Conservation (phyloP, 1,140 invertebrate genomes). For the Drosophila orena region DNA sequence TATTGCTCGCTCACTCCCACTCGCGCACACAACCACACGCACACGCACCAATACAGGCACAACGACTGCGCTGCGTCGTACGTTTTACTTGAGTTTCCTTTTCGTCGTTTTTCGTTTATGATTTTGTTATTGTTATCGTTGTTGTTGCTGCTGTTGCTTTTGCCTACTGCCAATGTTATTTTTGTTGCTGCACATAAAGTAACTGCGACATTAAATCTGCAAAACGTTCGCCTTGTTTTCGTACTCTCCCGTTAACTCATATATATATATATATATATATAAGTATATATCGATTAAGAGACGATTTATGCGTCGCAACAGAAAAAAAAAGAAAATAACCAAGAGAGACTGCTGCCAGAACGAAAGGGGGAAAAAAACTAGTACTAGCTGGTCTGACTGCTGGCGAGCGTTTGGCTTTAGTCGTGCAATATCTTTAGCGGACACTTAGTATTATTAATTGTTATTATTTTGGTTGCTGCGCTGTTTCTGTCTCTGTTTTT, state of each 20-base stretch:
- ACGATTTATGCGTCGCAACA: conserved; percentile 51
- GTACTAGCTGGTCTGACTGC: conserved; percentile 21
- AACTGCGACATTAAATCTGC: conserved; percentile 77
- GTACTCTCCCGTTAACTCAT: conserved; percentile 28
- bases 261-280: conserved; percentile 10
- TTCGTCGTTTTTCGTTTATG: conserved; percentile 53
- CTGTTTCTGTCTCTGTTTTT: conserved; percentile 40
- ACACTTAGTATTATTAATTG: conserved; percentile 41
- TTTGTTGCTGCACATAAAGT: conserved; percentile 70
- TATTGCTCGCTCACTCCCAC: conserved; percentile 66
- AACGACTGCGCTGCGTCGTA: conserved; percentile 61
- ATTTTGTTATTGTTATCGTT: conserved; percentile 38
- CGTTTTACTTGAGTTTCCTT: conserved; percentile 56
- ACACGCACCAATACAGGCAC: conserved; percentile 40
- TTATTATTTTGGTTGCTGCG: conserved; percentile 60
- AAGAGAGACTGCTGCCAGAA: conserved; percentile 23
- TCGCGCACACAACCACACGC: conserved; percentile 38
- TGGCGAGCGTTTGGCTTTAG: conserved; percentile 20
- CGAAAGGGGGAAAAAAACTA: conserved; percentile 18
- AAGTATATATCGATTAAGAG: conserved; percentile 17
- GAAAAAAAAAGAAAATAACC: conserved; percentile 35
- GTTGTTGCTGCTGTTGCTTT: conserved; percentile 27
- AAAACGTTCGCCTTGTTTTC: conserved; percentile 24
- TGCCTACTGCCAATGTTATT: conserved; percentile 23
- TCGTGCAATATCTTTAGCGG: conserved; percentile 35